Conservation (phyloP, 2,888 invertebrate genomes). For the Antitype chi region DNA sequence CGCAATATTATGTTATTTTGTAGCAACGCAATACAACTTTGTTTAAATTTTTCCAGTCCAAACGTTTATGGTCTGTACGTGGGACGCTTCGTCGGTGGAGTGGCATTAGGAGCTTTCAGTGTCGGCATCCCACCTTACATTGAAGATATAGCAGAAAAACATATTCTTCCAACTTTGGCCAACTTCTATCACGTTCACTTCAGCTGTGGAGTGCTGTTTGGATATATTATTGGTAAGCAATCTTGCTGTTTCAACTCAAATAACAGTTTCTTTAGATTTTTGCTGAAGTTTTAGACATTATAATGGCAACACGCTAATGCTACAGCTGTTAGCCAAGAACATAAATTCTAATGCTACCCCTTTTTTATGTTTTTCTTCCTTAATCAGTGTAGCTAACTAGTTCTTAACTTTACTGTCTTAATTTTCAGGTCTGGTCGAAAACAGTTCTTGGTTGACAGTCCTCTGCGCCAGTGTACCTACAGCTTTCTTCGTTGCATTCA, state of each 20-base stretch:
- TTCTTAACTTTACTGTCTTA: background rate
- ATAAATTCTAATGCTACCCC: background rate
- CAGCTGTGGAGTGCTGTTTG: conserved; percentile 92
- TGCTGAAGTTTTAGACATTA: background rate
- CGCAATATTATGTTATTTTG: background rate
- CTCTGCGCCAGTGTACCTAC: conserved; percentile 85
- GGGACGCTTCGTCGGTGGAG: conserved; percentile 91
- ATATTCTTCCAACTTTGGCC: conserved; percentile 92
- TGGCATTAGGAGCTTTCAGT: conserved; percentile 92
- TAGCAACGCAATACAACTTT: background rate
- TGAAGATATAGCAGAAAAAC: conserved; percentile 92
- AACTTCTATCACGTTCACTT: conserved; percentile 93
- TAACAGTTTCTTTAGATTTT: background rate
- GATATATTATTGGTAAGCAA: conserved; percentile 90
- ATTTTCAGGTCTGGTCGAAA: conserved; percentile 85
- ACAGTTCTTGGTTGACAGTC: conserved; percentile 82
- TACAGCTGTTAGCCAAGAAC: background rate
- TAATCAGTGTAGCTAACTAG: background rate
- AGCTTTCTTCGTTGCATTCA: conserved; percentile 87
- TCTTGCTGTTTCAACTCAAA: background rate
- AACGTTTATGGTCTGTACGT: conserved; percentile 88
- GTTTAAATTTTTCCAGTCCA: conserved; percentile 76
- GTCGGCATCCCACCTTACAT: conserved; percentile 92
- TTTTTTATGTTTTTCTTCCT: background rate
- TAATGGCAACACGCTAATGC: background rate